These are phyloP conservation scores for Poecilia latipinna DNA, from an alignment of 2,113 vertebrate genomes.

Conservation along the genomic window DNA sequence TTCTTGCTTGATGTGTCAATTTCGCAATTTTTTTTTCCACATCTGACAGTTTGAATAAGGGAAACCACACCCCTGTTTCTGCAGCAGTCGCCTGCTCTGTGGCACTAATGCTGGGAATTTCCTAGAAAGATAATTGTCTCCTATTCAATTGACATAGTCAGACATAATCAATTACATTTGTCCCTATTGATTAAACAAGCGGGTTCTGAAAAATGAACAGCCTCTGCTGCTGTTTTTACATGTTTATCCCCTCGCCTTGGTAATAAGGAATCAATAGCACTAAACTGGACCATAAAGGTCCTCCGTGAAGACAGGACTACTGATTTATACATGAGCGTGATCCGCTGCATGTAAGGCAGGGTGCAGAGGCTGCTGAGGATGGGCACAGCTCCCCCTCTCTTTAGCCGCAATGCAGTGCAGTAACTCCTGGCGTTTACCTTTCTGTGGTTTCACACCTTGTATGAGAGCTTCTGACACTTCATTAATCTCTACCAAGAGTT, in stretches of 20 bases:
- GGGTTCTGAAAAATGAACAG: neutral
- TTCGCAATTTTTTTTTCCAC: neutral
- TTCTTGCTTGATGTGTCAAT: neutral
- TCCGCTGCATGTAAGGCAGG: constrained; percentile 24
- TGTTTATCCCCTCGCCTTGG: neutral
- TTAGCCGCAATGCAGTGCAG: constrained; percentile 76
- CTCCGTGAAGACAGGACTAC: constrained; percentile 6
- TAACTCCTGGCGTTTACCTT: constrained; percentile 51
- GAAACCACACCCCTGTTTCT: neutral
- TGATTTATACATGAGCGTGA: constrained; percentile 61
- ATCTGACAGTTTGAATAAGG: neutral
- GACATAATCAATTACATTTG: neutral
- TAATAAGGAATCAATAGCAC: neutral
- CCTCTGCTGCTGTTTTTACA: no score
- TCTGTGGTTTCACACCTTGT: neutral
- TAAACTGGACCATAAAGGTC: neutral
- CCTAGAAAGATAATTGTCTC: neutral
- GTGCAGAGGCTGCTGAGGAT: constrained; percentile 34
- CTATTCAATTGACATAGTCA: neutral
- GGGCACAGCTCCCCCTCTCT: constrained; percentile 45
- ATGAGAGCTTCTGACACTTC: neutral
- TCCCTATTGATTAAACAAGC: neutral
- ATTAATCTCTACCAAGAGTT: neutral
- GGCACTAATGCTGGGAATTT: neutral
- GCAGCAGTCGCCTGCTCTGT: neutral